phyloP scores from a whole-genome alignment of 2,888 invertebrate genomes.

The Balanococcus diminutus region DNA sequence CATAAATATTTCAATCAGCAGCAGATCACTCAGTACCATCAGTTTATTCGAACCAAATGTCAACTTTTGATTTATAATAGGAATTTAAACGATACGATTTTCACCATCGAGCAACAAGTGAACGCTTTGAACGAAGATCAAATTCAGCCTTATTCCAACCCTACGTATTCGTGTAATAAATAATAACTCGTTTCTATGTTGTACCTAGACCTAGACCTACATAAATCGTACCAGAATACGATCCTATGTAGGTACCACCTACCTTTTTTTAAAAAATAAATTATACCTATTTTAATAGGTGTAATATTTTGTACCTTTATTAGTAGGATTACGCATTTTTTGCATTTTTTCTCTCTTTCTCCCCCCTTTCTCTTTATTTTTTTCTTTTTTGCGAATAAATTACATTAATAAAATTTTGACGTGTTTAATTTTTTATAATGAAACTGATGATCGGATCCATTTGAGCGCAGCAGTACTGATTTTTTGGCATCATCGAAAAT shows the following conservation, averaged over 20 bases:
- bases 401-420: neutral
- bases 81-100: conserved; percentile 82
- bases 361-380: neutral
- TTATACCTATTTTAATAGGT: neutral
- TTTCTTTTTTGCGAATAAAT: neutral
- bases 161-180: neutral
- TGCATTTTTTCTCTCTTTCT: neutral
- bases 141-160: conserved; percentile 59
- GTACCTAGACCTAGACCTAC: neutral
- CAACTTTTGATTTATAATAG: conserved; percentile 81
- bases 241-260: neutral
- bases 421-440: no score
- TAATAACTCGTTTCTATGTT: neutral
- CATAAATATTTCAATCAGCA: conserved; percentile 74
- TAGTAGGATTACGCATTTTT: neutral
- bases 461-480: no score
- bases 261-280: neutral
- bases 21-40: conserved; percentile 79
- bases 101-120: conserved; percentile 80
- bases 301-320: conserved; percentile 15
- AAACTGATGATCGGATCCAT: no score
- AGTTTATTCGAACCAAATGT: conserved; percentile 86
- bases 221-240: neutral
- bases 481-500: no score
- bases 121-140: conserved; percentile 70